Evolutionary conservation across 2,113 vertebrate species (phyloP).

Genomic region (Propithecus coquereli): DNA sequence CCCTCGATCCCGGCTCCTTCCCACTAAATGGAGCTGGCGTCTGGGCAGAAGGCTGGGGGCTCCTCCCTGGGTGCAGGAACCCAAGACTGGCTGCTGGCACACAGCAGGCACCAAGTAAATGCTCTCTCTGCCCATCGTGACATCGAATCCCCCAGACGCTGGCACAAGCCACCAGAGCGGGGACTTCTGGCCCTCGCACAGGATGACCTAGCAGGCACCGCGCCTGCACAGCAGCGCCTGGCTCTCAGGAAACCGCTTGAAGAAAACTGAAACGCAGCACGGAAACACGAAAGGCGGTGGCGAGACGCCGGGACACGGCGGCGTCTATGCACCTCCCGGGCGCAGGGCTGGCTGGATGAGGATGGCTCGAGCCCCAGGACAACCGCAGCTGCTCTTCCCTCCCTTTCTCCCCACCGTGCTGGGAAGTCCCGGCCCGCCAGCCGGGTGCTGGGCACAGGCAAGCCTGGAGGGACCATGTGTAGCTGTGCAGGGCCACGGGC

Average conservation of each 20-base stretch:
- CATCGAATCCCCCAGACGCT: fast-evolving
- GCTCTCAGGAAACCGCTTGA: too few relatives aligned
- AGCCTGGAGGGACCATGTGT: fast-evolving
- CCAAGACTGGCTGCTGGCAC: background rate
- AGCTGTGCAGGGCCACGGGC: fast-evolving
- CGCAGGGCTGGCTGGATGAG: fast-evolving
- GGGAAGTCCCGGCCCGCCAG: fast-evolving
- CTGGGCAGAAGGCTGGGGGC: too few relatives aligned
- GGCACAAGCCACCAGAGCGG: fast-evolving
- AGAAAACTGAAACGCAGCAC: background rate
- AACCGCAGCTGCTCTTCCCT: background rate
- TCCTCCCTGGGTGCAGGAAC: background rate
- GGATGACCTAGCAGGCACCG: fast-evolving
- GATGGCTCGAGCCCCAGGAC: fast-evolving
- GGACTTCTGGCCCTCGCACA: fast-evolving
- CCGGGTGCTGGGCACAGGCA: fast-evolving
- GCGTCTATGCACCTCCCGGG: fast-evolving
- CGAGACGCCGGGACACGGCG: fast-evolving
- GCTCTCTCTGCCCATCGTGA: fast-evolving
- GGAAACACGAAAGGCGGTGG: fast-evolving
- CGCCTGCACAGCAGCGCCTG: fast-evolving
- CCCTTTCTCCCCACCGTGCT: fast-evolving
- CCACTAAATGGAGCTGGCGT: fast-evolving
- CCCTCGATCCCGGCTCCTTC: background rate
- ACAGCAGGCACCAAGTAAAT: background rate